These are phyloP conservation scores for Pogonognathellus flavescens DNA, from an alignment of 1,140 invertebrate genomes.

Conservation along the genomic window DNA sequence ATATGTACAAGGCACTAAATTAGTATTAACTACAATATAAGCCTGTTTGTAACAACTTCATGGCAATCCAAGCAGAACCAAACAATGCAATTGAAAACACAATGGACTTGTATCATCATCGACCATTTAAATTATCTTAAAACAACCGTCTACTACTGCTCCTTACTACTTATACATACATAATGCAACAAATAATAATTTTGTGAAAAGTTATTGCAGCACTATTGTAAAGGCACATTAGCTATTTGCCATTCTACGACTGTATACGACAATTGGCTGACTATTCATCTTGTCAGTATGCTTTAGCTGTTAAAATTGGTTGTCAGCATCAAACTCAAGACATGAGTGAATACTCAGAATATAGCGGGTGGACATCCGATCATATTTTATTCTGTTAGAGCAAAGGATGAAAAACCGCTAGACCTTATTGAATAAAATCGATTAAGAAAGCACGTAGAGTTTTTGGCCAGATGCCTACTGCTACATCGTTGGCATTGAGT, in stretches of 20 bases:
- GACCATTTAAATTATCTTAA: conserved; percentile 32
- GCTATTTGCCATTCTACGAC: no score
- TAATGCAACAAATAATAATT: no score
- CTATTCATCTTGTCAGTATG: no score
- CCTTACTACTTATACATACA: no score
- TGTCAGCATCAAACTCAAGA: not conserved
- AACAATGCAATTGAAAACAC: not conserved
- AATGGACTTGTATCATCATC: not conserved
- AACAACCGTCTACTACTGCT: not conserved
- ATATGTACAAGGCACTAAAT: conserved; percentile 26
- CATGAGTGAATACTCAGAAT: not conserved
- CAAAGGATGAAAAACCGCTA: not conserved
- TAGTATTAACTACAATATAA: conserved; percentile 24
- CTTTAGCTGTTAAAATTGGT: no score
- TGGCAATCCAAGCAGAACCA: conserved; percentile 25
- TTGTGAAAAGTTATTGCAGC: no score
- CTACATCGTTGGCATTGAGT: no score
- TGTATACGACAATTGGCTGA: no score
- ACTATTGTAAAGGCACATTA: no score
- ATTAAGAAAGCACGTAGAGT: not conserved
- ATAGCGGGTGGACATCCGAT: not conserved
- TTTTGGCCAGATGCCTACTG: conserved; percentile 22
- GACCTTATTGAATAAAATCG: not conserved
- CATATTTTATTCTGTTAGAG: not conserved
- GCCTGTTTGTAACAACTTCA: conserved; percentile 1